These are phyloP conservation scores for Periparus ater DNA, from an alignment of 2,797 vertebrate species.

Conservation along the genomic window DNA sequence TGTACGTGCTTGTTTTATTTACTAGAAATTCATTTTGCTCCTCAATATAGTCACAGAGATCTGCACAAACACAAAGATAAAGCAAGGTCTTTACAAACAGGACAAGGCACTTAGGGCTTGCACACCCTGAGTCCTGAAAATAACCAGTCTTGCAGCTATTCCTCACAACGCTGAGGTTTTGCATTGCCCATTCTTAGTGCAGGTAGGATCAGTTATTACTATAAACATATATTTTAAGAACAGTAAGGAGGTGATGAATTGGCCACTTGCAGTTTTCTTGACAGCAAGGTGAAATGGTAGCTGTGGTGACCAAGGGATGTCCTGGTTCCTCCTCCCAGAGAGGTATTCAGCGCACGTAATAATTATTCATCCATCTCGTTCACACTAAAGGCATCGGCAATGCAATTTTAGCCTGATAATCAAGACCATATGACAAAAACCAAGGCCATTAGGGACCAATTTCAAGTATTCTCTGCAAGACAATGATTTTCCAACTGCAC, in stretches of 20 bases:
- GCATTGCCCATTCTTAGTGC: not conserved
- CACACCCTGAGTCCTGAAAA: not conserved
- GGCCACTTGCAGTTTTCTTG: slow-evolving; percentile 74
- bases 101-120: not conserved
- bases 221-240: slow-evolving; percentile 47
- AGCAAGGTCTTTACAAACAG: not conserved
- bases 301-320: slow-evolving; percentile 74
- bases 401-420: slow-evolving; percentile 92
- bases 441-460: slow-evolving; percentile 91
- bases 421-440: slow-evolving; percentile 90
- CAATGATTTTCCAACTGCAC: slow-evolving; percentile 89
- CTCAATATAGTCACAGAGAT: not conserved
- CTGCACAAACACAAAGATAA: not conserved
- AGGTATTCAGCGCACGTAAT: slow-evolving; percentile 84
- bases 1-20: not conserved
- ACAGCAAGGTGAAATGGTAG: slow-evolving; percentile 74
- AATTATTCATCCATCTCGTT: slow-evolving; percentile 89
- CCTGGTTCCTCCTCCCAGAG: slow-evolving; percentile 74
- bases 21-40: not conserved
- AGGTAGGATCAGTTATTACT: not conserved
- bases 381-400: slow-evolving; percentile 85
- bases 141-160: not conserved
- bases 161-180: not conserved
- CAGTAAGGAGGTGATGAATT: slow-evolving; percentile 75
- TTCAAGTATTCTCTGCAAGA: slow-evolving; percentile 88